phyloP scores from a whole-genome alignment of 1,140 invertebrate genomes.

The Telenomus remus region DNA sequence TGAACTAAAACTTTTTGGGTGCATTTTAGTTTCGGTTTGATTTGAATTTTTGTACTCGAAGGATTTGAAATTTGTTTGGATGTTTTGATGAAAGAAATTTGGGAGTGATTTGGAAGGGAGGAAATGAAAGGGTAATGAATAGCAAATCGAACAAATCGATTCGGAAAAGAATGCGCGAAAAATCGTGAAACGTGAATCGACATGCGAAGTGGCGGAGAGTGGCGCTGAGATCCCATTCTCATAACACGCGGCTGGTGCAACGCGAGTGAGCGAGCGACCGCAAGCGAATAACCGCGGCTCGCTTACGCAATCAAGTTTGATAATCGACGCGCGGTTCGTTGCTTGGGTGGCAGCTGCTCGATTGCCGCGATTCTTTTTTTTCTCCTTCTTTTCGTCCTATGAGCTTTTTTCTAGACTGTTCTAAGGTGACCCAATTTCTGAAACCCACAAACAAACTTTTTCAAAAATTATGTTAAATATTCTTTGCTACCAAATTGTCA shows the following conservation, averaged over 20 bases:
- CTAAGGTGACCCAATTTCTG: neutral
- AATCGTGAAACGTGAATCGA: constrained; percentile 51
- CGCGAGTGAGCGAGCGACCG: constrained; percentile 52
- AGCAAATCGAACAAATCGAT: constrained; percentile 25
- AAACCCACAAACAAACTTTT: no score
- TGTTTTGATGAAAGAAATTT: no score
- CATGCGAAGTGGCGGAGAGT: constrained; percentile 31
- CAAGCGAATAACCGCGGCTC: constrained; percentile 59
- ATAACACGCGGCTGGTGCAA: constrained; percentile 58
- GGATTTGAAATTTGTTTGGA: no score
- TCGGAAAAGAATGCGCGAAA: constrained; percentile 44
- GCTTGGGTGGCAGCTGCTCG: constrained; percentile 29
- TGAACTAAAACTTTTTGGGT: no score
- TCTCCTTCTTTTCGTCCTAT: neutral
- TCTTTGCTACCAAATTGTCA: no score
- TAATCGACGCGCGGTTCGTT: constrained; percentile 60
- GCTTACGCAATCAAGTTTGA: constrained; percentile 66
- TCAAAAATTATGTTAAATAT: no score
- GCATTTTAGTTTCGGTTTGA: no score
- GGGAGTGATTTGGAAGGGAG: constrained; percentile 6
- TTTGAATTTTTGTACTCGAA: no score
- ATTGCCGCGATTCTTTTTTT: constrained; percentile 18
- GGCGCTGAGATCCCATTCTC: constrained; percentile 55
- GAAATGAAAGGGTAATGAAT: constrained; percentile 22
- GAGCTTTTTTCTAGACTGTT: constrained; percentile 5